phyloP scores from a whole-genome alignment of 2,888 invertebrate genomes.

The Celastrina argiolus region DNA sequence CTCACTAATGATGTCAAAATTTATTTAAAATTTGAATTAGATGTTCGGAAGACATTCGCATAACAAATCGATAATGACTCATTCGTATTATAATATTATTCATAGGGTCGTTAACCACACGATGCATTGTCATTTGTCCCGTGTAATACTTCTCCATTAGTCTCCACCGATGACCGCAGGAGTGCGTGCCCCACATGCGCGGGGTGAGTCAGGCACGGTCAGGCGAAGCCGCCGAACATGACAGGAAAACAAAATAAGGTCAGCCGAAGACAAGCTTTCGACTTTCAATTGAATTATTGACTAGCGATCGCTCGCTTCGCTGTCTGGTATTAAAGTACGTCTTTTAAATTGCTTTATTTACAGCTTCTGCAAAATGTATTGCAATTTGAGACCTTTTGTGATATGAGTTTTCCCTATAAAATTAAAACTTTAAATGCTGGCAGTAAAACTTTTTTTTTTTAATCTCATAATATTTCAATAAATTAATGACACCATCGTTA shows the following conservation, averaged over 20 bases:
- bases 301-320: conserved; percentile 24
- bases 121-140: not conserved
- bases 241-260: conserved; percentile 28
- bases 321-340: conserved; percentile 17
- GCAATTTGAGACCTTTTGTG: not conserved
- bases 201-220: conserved; percentile 27
- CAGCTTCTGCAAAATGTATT: not conserved
- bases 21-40: not conserved
- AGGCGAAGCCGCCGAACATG: conserved; percentile 17
- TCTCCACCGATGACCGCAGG: not conserved
- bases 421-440: no score
- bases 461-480: no score
- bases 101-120: conserved; percentile 12
- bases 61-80: conserved; percentile 2
- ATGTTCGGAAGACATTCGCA: not conserved
- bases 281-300: conserved; percentile 29
- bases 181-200: conserved; percentile 25
- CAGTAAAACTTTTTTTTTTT: no score
- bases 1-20: conserved; percentile 16
- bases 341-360: conserved; percentile 18
- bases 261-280: conserved; percentile 27
- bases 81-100: conserved; percentile 15
- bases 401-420: no score
- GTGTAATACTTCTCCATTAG: not conserved
- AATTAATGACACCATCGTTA: no score